Evolutionary conservation across 2,113 vertebrate species (phyloP).

Genomic region (Austrofundulus limnaeus): DNA sequence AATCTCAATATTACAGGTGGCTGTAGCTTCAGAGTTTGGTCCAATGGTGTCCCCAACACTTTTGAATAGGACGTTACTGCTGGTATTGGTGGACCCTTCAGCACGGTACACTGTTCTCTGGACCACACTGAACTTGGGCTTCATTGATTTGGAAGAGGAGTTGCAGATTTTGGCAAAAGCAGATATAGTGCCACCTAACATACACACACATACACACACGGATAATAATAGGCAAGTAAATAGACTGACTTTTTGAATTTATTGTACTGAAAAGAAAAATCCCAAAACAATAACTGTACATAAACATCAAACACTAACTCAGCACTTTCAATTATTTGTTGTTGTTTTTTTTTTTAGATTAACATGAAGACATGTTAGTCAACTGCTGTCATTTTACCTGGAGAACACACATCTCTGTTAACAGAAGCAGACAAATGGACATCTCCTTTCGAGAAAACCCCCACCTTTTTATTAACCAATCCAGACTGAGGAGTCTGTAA

Average conservation of each 20-base stretch:
- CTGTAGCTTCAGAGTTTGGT: slow-evolving; percentile 31
- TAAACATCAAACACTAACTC: neutral
- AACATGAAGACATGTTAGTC: neutral
- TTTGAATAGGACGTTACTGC: slow-evolving; percentile 24
- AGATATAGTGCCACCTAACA: slow-evolving; percentile 64
- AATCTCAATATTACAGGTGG: slow-evolving; percentile 50
- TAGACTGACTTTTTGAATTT: neutral
- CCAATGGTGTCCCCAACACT: slow-evolving; percentile 35
- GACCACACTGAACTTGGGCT: slow-evolving; percentile 56
- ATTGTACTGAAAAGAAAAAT: neutral
- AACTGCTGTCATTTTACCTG: slow-evolving; percentile 52
- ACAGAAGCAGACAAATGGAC: slow-evolving; percentile 46
- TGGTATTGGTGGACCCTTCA: rapidly evolving
- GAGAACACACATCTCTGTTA: slow-evolving; percentile 50
- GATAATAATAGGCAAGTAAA: neutral
- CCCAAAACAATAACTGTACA: too few relatives aligned
- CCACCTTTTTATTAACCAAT: slow-evolving; percentile 50
- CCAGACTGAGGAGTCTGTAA: slow-evolving; percentile 50
- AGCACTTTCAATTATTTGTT: neutral
- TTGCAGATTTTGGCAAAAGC: slow-evolving; percentile 57
- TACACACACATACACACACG: slow-evolving; percentile 1
- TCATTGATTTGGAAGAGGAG: slow-evolving; percentile 58
- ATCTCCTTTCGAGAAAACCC: slow-evolving; percentile 49
- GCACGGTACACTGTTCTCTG: slow-evolving; percentile 50
- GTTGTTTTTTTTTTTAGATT: too few relatives aligned